Evolutionary conservation across 2,888 invertebrate genomes (phyloP).

Genomic region (Neoaliturus tenellus): DNA sequence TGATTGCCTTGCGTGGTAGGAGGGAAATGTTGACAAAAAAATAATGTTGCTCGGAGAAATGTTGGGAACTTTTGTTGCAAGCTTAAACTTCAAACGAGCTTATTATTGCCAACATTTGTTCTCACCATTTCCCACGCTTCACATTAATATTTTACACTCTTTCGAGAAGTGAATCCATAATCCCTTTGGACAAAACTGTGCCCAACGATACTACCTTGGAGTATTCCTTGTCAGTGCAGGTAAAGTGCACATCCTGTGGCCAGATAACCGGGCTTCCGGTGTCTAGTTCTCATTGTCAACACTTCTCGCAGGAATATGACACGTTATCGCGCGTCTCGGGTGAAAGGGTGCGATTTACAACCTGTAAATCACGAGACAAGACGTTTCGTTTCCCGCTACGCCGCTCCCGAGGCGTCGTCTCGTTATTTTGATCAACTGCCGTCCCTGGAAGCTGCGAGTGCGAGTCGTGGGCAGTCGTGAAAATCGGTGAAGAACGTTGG

Average conservation of each 20-base stretch:
- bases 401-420: conserved; percentile 2
- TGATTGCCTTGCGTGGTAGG: no score
- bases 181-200: no score
- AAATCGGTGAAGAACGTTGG: neutral
- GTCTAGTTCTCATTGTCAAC: conserved; percentile 40
- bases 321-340: conserved; percentile 37
- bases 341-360: conserved; percentile 46
- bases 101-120: no score
- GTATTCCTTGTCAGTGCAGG: neutral
- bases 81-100: no score
- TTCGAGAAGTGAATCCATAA: no score
- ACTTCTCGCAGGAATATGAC: conserved; percentile 39
- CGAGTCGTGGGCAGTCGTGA: neutral
- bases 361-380: conserved; percentile 33
- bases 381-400: conserved; percentile 45
- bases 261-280: conserved; percentile 46
- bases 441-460: neutral
- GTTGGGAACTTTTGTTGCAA: no score
- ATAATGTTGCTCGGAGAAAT: no score
- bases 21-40: no score
- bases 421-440: conserved; percentile 48
- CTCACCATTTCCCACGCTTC: no score
- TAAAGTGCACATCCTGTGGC: conserved; percentile 39
- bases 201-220: neutral
- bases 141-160: no score